Evolutionary conservation across 2,888 invertebrate genomes (phyloP), one percentile per base, ranked within the genome.

Genomic region (Harpalus rufipes): DNA sequence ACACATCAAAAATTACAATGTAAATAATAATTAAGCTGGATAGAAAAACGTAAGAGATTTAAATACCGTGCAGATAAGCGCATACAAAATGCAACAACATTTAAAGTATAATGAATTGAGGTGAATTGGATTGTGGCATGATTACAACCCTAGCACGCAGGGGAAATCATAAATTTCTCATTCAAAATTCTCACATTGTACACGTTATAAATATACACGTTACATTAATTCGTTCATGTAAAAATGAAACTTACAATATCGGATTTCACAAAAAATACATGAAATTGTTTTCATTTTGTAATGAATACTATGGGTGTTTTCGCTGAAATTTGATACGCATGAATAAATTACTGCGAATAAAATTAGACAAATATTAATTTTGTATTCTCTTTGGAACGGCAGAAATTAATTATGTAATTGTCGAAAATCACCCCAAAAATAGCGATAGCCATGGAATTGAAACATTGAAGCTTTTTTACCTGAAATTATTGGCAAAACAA

Each of bases 111-210:
- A 76, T 76, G 56, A 76, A 76, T 76, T 7, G 76, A 56, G 76
- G 76, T 76, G 76, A 76, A 76, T 76, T 76, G 76, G 76, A 51
- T 76, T 76, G 44, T 76, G 51, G 76, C 76, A 76, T 76, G 76
- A 44, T 76, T 76, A 51, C 44, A 51, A 18, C 56, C 44, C n/a
- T 16, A 21, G 18, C 76, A 76, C 76, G 76, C 76, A 76, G 51
- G 56, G 44, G 68, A 51, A 76, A 76, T 76, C 44, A 76, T 76
- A 76, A 76, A 76, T 76, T 76, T 56, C 51, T 76, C 76, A 76
- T 51, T 56, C 76, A 76, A 76, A 76, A 76, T 76, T 76, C 76
- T 25, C 76, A 76, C 76, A 56, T 51, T 76, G 25, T 76, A 44
- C 76, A 76, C 18, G 76, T 18, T 68, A 68, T 68, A 68, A 68